These are phyloP conservation scores for Cataglyphis altisquamis DNA, from an alignment of 2,888 invertebrate species.

Conservation along the genomic window DNA sequence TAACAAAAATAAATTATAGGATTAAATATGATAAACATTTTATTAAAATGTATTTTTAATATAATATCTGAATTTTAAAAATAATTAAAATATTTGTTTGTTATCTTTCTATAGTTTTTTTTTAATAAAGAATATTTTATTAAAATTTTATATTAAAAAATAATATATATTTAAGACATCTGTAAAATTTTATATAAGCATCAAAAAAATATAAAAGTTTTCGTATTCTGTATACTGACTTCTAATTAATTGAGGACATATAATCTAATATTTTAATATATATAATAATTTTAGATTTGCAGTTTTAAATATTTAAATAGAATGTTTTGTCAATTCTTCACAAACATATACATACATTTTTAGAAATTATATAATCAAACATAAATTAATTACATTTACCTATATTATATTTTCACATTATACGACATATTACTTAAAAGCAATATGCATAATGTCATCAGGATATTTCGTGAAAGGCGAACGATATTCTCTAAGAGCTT, in stretches of 20 bases:
- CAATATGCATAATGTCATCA: conserved; percentile 1
- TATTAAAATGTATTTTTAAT: not conserved
- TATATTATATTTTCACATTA: not conserved
- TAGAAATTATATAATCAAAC: not conserved
- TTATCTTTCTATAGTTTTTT: not conserved
- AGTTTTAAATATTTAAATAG: not conserved
- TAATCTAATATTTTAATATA: not conserved
- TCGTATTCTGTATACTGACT: not conserved
- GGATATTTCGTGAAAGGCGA: not conserved
- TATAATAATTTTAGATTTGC: not conserved
- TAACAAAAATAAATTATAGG: not conserved
- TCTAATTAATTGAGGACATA: not conserved
- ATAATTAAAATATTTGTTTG: not conserved
- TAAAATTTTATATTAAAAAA: not conserved
- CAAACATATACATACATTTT: not conserved
- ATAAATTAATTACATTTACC: not conserved
- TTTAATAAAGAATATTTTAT: not conserved
- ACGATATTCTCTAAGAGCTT: not conserved
- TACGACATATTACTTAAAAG: not conserved
- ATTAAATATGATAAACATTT: not conserved
- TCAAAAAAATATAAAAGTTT: not conserved
- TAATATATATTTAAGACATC: not conserved
- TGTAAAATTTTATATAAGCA: not conserved
- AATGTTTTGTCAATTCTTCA: not conserved
- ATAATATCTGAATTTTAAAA: not conserved